Evolutionary conservation across 1,140 invertebrate species (phyloP), one percentile per base, ranked within the genome.

Genomic region (Papilio xuthus): DNA sequence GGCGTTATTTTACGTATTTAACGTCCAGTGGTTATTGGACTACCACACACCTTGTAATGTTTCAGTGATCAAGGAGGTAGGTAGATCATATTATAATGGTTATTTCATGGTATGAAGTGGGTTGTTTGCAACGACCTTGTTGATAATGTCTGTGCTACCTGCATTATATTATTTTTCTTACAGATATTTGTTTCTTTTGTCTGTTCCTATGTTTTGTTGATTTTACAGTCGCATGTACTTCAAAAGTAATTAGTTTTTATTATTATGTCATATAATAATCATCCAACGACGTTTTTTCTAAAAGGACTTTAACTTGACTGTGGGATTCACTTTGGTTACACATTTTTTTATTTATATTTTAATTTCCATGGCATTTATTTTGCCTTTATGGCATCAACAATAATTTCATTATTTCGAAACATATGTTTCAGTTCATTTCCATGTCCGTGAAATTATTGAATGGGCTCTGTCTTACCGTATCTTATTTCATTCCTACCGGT

Each of bases 1-100:
- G 84, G 83, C 84, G 86, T 83, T 87, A 86, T 82, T 86, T 90
- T 86, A 89, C 85, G 82, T 85, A 77, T 80, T 79, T 56, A 56
- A 23, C 28, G 70, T 86, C 86, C 86, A 78, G 84, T 84, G 83
- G 81, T 18, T n/a, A 10, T 63, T 82, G 85, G 82, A 23, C 86
- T 77, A 78, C 82, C 56, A n/a, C 67, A 79, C 76, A 85, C 81
- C 83, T 86, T 80, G 23, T 81, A 78, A 81, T 75, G 63, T 18
- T 70, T 70, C 41, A 41, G 18, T 23, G 2, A 26, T 44, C n/a
- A 20, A 47, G 37, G 6, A 44, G 71, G 71, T 26, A 73, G 71
- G 42, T 26, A 73, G 71, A 26, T 47, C 71, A 47, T 44, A 26
- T 26, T 73, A 73, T 44, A 73, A 47, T 73, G 71, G 71, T 73